Evolutionary conservation across 2,113 vertebrate species (phyloP).

Genomic region (Smithornis capensis): DNA sequence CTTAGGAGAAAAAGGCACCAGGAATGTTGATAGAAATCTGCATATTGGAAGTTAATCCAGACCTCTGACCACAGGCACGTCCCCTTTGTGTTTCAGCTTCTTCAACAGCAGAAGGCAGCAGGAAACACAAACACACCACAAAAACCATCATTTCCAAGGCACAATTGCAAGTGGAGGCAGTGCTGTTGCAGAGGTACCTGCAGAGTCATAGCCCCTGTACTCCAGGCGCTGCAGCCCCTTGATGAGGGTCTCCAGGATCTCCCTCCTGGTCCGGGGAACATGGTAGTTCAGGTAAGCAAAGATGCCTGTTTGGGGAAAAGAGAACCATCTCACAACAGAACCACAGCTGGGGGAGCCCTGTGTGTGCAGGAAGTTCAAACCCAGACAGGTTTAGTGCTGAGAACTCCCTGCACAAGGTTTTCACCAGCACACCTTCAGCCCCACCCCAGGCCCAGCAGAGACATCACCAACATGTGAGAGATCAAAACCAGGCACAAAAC

Average conservation of each 20-base stretch:
- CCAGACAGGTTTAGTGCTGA: no score
- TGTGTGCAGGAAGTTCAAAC: accelerated
- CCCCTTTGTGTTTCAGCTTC: neutral
- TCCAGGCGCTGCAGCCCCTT: slow-evolving; percentile 94
- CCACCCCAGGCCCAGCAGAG: accelerated
- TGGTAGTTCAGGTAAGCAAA: slow-evolving; percentile 99
- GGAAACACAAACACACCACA: accelerated
- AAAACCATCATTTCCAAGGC: accelerated
- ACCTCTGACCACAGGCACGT: neutral
- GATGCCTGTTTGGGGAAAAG: slow-evolving; percentile 78
- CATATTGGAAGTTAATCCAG: neutral
- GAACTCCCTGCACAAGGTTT: neutral
- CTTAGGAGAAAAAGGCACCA: neutral
- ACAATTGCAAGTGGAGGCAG: no score
- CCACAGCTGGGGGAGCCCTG: neutral
- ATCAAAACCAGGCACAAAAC: neutral
- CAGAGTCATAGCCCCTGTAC: slow-evolving; percentile 97
- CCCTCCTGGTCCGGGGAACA: slow-evolving; percentile 90
- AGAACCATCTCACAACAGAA: neutral
- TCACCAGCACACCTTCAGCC: accelerated
- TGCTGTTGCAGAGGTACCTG: slow-evolving; percentile 68
- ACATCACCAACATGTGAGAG: no score
- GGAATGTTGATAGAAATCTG: accelerated
- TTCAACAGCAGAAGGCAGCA: neutral
- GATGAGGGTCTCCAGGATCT: slow-evolving; percentile 96